Evolutionary conservation across 2,888 invertebrate genomes (phyloP).

Genomic region (Diarsia brunnea): DNA sequence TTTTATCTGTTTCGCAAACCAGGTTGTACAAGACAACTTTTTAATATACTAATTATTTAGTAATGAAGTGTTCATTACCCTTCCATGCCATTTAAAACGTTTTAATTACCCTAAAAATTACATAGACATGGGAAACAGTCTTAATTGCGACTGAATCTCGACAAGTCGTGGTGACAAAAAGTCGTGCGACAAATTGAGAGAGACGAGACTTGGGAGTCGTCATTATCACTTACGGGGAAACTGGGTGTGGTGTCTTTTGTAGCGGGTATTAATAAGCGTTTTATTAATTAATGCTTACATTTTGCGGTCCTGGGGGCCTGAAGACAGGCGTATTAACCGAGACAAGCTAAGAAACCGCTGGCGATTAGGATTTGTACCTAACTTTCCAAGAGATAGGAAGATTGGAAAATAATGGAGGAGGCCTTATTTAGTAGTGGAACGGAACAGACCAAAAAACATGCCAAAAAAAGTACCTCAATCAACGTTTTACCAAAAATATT

Average conservation of each 20-base stretch:
- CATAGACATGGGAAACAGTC: slow-evolving; percentile 75
- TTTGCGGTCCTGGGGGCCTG: background rate
- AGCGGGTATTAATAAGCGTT: slow-evolving; percentile 43
- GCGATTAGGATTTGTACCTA: background rate
- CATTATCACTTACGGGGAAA: slow-evolving; percentile 79
- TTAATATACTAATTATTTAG: slow-evolving; percentile 59
- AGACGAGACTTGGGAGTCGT: slow-evolving; percentile 62
- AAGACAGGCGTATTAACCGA: background rate
- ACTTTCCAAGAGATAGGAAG: background rate
- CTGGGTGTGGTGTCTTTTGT: slow-evolving; percentile 66
- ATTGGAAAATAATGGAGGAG: background rate
- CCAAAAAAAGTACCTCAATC: no score
- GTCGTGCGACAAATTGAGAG: slow-evolving; percentile 81
- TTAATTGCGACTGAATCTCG: slow-evolving; percentile 79
- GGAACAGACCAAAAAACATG: no score
- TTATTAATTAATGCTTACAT: background rate
- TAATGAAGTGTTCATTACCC: slow-evolving; percentile 57
- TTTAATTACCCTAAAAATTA: slow-evolving; percentile 71
- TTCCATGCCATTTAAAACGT: slow-evolving; percentile 39
- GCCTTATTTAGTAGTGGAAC: background rate
- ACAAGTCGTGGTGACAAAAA: slow-evolving; percentile 78
- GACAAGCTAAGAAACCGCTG: background rate
- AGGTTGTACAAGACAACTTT: slow-evolving; percentile 39
- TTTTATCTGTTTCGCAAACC: slow-evolving; percentile 31
- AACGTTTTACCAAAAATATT: no score